Conservation (phyloP, 2,797 vertebrate species). For the Trachurus trachurus region DNA sequence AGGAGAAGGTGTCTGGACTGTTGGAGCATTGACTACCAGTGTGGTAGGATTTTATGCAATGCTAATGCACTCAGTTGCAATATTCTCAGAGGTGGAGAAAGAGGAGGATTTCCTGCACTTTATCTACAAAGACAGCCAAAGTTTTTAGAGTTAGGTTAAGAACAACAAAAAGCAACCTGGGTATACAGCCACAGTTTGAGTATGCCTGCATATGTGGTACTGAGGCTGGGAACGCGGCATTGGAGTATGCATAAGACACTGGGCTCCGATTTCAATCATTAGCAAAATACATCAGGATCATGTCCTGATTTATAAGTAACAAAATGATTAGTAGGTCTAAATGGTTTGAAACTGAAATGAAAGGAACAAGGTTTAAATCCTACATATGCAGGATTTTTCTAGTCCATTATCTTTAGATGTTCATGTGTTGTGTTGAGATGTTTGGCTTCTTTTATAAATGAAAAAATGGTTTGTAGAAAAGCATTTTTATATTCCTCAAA, state of each 20-base stretch:
- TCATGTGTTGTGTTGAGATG: not conserved
- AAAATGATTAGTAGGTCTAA: not conserved
- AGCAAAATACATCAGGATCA: not conserved
- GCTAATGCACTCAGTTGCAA: conserved; percentile 38
- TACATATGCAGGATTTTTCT: not conserved
- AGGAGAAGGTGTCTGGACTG: conserved; percentile 33
- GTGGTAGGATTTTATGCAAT: conserved; percentile 55
- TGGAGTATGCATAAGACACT: not conserved
- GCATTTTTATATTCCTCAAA: not conserved
- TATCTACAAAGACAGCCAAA: conserved; percentile 73
- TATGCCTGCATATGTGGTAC: conserved; percentile 6
- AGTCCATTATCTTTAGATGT: not conserved
- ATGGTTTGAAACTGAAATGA: not conserved
- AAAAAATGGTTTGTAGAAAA: not conserved
- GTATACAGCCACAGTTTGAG: conserved; percentile 2
- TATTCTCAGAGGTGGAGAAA: conserved; percentile 55
- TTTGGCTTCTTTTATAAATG: not conserved
- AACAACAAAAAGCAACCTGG: not conserved
- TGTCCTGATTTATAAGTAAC: not conserved
- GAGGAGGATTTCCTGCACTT: conserved; percentile 82
- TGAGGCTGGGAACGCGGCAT: conserved; percentile 43
- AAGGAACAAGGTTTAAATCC: not conserved
- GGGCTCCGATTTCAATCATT: not conserved
- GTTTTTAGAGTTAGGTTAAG: conserved; percentile 37
- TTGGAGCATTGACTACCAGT: conserved; percentile 40